Percentiles rank a stretch among this genome's conserved stretches.
Evolutionary conservation across 2,113 vertebrate species (phyloP).

Genomic region (Apaloderma vittatum): DNA sequence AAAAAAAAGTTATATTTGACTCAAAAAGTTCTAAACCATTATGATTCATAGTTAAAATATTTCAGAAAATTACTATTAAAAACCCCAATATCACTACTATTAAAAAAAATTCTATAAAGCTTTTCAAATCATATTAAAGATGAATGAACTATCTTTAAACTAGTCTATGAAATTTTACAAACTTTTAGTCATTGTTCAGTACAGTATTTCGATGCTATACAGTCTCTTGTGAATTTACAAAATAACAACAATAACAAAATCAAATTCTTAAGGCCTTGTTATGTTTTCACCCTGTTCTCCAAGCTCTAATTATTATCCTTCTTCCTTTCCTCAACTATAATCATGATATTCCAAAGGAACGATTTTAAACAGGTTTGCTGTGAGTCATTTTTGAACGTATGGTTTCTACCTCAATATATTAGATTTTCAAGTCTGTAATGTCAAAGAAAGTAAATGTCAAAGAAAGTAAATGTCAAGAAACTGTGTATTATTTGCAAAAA

Average conservation of each 20-base stretch:
- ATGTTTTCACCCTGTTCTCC: not conserved
- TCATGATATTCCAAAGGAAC: not conserved
- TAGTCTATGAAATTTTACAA: not conserved
- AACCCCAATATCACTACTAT: not conserved
- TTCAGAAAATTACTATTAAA: not conserved
- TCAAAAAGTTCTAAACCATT: not conserved
- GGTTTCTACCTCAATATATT: not conserved
- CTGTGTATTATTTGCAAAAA: not conserved
- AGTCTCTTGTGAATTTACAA: not conserved
- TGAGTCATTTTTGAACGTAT: not conserved
- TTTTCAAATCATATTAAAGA: not conserved
- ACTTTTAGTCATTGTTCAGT: not conserved
- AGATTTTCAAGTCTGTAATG: not conserved
- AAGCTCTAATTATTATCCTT: not conserved
- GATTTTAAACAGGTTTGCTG: not conserved
- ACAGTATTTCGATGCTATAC: not conserved
- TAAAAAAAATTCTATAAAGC: not conserved
- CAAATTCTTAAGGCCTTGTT: not conserved
- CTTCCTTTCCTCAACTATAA: not conserved
- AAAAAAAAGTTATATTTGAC: not conserved
- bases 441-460: not conserved
- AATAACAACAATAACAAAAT: not conserved
- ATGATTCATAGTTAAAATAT: not conserved
- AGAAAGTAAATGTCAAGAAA: slow-evolving; percentile 5
- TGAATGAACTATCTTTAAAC: not conserved